Evolutionary conservation across 2,888 invertebrate genomes (phyloP), one percentile per base, ranked within the genome.

Genomic region (Acronicta psi): DNA sequence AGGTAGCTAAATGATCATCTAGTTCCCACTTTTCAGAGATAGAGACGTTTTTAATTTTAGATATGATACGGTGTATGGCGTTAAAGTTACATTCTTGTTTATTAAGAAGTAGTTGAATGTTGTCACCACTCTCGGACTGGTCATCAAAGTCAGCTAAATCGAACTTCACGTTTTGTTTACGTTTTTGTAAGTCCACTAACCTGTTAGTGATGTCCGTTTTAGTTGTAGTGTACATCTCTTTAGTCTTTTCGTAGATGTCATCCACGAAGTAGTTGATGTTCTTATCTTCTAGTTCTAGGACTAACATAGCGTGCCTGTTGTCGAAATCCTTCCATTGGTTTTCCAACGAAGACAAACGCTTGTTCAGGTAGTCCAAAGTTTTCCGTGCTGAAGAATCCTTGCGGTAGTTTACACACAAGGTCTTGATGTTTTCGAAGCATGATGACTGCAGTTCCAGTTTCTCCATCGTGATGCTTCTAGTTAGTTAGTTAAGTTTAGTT

Each of bases 1-100:
- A 31, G 2, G 14, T 41, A 1, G 20, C 5, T 3, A 55, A 14
- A 7, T 46, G 20, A 18, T 56, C 56, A 14, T 50, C 49, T 16
- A 56, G 18, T 29, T 58, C 51, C 51, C 51, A 51, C 38, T 25
- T 45, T 41, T 58, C 57, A 5, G 38, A 16, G 0, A 25, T 34
- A n/a, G 31, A 11, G 5, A 5, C n/a, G 11, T 5, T 20, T 20
- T 46, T 13, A 10, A 46, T 54, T 23, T 54, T 54, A 2, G 40
- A 16, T 1, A 54, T 54, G 1, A 16, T 37, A 7, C 57, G 50
- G 11, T 38, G 1, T 31, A 50, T 49, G 0, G 56, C 56, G 17
- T 57, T 57, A 11, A 51, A 57, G 17, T 57, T 38, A 0, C 44
- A 50, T 17, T 57, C 45, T 57, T 57, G 57, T 6, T 44, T 44